Base-by-base conservation (phyloP, 2,888 invertebrate genomes). In the Allygus modestus region DNA sequence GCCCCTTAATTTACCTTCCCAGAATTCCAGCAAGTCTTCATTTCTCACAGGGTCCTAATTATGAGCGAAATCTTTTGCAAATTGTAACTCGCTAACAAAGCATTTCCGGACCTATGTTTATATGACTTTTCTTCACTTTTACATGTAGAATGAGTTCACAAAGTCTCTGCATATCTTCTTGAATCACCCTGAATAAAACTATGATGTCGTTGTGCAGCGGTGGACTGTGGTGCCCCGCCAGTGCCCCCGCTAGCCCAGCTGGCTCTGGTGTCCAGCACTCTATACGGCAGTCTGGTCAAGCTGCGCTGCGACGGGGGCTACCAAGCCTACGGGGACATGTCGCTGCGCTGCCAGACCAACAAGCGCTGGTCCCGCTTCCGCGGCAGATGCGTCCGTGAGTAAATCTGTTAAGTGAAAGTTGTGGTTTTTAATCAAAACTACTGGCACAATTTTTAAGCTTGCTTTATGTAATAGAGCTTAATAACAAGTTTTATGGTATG, bases 301-400 rank as follows among this genome's bases (percentile, higher is more conserved):
- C 91, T 91, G 86, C 89, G 90, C 79, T 93, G 93, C 86, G 86
- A 89, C 0, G 89, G 90, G n/a, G 92, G 92, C 0, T 91, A 91
- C 86, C 88, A 88, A 86, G 88, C 91, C 85, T 90, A 90, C 86
- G 92, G 92, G 0, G 91, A 91, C 86, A 87, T 89, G 9, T 89
- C 88, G 81, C 88, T 91, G 17, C 89, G 90, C 69, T 93, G 93
- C 88, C 89, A 91, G 58, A 89, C 90, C 0, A 91, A 89, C 86
- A 92, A 92, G 23, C 90, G 89, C 86, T 93, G 93, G 93, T 91
- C 92, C 0, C 90, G 89, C 87, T 88, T 92, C 79, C 89, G 90
- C 84, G 92, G 91, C 65, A 91, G 90, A 89, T 93, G 93, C 88
- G 26, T 85, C 12, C 54, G 85, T 85, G 33, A 85, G 85, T 85